Base-by-base conservation (phyloP, 2,113 vertebrate genomes). In the Grammomys surdaster region DNA sequence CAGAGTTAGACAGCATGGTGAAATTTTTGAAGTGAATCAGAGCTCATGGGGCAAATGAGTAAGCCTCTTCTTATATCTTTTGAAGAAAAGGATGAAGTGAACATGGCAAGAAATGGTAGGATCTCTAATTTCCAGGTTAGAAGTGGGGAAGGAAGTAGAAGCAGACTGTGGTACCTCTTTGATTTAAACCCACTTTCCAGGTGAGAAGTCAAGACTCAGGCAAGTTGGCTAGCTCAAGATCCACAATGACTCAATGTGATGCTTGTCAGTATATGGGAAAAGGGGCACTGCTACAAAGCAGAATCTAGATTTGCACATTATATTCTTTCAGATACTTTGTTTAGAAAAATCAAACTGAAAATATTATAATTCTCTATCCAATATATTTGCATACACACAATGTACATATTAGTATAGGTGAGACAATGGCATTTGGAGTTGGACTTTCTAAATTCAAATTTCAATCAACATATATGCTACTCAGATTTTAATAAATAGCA, bases 371-470 rank as follows among this genome's bases (percentile, higher is more conserved):
- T 65, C 40, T 43, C 26, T 46, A 33, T 65, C 28, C 17, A 86
- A 20, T 28, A 85, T 48, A 86, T 69, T 69, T 48, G 63, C 84
- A 86, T 69, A 67, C 33, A 69, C 69, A 69, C 31, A 48, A 69
- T 51, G 81, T 46, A 31, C 4, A 19, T 43, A 2, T 93, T 20
- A 88, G 40, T 72, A 84, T 65, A 77, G 7, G 19, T 54, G 46
- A 40, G 17, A 73, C 28, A 3, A 19, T 82, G 9, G 2, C 4
- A 70, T 75, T 20, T 63, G 19, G 3, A 75, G 4, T 10, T 63
- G 11, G 36, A 70, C 8, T 82, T 70, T 58, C 26, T 70, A 40
- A 69, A 31, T 91, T 95, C 46, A 93, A 89, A 91, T 69, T 40
- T 1, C 5, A 67, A 13, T 7, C 20, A 89, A 31, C 0, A 26